Percentiles rank a stretch among this genome's conserved stretches.
Evolutionary conservation across 2,797 vertebrate species (phyloP).

Genomic region (Phylloscopus collybita): DNA sequence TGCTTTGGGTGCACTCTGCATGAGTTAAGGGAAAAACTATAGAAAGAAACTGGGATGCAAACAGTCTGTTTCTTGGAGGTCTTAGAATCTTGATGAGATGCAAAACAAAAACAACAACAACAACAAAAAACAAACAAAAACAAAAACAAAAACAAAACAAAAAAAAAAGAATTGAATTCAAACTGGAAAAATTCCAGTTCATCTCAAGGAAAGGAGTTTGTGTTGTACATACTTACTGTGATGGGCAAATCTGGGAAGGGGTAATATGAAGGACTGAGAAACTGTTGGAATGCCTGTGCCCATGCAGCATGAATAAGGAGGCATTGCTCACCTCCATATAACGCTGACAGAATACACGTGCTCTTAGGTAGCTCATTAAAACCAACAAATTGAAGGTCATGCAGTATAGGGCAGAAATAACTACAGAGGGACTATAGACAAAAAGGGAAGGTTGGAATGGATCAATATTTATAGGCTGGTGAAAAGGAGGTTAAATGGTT

Average conservation of each 20-base stretch:
- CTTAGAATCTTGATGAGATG: neutral
- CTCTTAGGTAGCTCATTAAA: neutral
- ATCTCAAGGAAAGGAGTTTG: neutral
- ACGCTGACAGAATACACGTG: neutral
- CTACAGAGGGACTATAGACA: neutral
- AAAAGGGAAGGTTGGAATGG: neutral
- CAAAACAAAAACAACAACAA: too few species aligned
- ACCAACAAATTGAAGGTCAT: neutral
- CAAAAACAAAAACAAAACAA: too few species aligned
- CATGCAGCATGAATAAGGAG: neutral
- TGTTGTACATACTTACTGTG: neutral
- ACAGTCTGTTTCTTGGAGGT: neutral
- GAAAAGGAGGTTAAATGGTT: constrained; percentile 3
- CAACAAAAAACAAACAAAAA: too few species aligned
- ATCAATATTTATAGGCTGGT: neutral
- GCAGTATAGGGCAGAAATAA: neutral
- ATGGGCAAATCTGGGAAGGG: neutral
- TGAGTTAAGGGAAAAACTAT: neutral
- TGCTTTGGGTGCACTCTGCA: neutral
- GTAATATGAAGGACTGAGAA: neutral
- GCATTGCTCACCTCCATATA: neutral
- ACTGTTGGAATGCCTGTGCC: neutral
- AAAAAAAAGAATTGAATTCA: neutral
- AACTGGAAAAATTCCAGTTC: neutral
- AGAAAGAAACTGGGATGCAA: neutral